These are phyloP conservation scores for Cepaea hortensis DNA, from an alignment of 2,888 invertebrate species.

Conservation along the genomic window DNA sequence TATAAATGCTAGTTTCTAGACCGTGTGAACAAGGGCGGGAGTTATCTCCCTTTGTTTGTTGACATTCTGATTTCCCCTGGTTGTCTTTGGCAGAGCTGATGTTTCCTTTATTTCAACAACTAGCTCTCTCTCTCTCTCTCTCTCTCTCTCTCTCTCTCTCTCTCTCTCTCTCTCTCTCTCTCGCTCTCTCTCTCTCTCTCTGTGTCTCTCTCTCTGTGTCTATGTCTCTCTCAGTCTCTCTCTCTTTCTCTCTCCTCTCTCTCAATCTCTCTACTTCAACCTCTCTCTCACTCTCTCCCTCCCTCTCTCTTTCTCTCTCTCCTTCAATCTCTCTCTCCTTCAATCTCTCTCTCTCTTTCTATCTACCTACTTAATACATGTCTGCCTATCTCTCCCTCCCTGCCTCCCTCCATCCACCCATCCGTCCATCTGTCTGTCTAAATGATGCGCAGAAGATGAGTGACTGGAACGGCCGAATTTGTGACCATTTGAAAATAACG, in stretches of 20 bases:
- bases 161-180: neutral
- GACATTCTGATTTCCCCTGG: too few relatives aligned
- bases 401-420: too few relatives aligned
- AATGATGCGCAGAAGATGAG: too few relatives aligned
- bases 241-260: neutral
- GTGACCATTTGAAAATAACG: too few relatives aligned
- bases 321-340: neutral
- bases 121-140: neutral
- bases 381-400: too few relatives aligned
- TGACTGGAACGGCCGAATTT: too few relatives aligned
- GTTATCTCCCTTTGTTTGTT: too few relatives aligned
- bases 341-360: neutral
- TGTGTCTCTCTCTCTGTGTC: neutral
- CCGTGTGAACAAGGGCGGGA: too few relatives aligned
- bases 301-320: neutral
- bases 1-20: too few relatives aligned
- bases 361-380: too few relatives aligned
- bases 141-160: neutral
- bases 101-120: neutral
- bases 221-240: neutral
- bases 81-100: too few relatives aligned
- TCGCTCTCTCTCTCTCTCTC: neutral
- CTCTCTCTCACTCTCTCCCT: neutral
- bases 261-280: neutral
- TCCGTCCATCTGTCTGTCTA: too few relatives aligned